Base-by-base conservation (phyloP, 2,888 invertebrate species). In the Altica lythri region DNA sequence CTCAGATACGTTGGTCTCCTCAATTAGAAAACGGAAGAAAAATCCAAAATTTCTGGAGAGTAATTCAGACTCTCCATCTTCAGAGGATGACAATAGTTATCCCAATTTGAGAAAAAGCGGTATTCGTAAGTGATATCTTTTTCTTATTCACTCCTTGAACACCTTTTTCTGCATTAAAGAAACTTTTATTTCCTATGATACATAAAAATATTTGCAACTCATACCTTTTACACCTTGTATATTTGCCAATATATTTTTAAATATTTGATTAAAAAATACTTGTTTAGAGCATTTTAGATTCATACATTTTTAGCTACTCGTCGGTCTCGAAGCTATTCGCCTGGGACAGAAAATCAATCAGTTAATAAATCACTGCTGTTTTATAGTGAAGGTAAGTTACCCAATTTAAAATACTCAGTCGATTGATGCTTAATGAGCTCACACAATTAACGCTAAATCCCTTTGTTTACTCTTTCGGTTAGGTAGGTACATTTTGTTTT, bases 271-370 rank as follows among this genome's bases (percentile, higher is more conserved):
- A 29, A 29, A 29, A 10, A 18, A 38, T 9, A 38, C 19, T 18
- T 29, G 3, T 29, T 29, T 29, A 38, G 38, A 38, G 16, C 38
- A 38, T 38, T 38, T 19, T 38, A 38, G 38, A 38, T 19, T 38
- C 13, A 38, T 38, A 38, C 38, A 38, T 38, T 38, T 38, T 38
- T 38, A 38, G 38, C 38, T 38, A 38, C 38, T 18, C 38, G 38
- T 38, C 38, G 38, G 38, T 38, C 38, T 38, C 38, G 38, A 38
- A 38, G 38, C 10, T 38, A 14, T 38, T 38, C 38, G n/a, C 38
- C 38, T 38, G 38, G 12, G 18, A 9, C 37, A 17, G 37, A 37
- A 37, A 38, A 19, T 9, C 38, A 38, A 19, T 38, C 19, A 38
- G 38, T 38, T 38, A 10, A 38, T 38, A 38, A 8, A 18, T 38